Percentiles rank a stretch among this genome's conserved stretches.
phyloP scores from a whole-genome alignment of 2,888 invertebrate species.

The Sarcophaga rosellei region DNA sequence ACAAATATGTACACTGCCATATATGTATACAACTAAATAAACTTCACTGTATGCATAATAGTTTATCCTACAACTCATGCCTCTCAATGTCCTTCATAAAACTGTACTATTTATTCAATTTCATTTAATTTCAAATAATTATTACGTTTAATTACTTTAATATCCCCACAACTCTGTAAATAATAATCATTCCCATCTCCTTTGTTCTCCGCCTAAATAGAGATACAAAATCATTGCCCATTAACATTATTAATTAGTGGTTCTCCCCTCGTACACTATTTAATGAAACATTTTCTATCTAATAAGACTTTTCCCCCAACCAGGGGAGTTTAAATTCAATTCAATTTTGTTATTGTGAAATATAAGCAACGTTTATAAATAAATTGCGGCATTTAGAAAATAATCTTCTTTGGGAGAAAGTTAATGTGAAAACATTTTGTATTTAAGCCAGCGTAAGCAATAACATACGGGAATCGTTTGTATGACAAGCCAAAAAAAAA shows the following conservation, averaged over 20 bases:
- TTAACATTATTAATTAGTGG: neutral
- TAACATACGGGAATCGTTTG: neutral
- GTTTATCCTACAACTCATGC: no score
- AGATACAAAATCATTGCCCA: neutral
- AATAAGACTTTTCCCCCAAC: neutral
- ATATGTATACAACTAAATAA: no score
- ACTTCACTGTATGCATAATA: no score
- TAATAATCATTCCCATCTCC: no score
- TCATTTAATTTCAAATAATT: no score
- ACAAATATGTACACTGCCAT: no score
- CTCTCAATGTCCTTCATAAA: no score
- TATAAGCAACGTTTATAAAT: neutral
- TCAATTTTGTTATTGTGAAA: neutral
- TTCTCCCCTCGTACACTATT: neutral
- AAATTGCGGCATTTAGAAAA: neutral
- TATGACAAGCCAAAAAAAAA: neutral
- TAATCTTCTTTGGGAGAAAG: neutral
- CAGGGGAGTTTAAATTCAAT: no score
- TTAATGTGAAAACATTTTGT: neutral
- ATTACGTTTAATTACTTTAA: no score
- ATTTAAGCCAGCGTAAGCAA: neutral
- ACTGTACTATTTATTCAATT: no score
- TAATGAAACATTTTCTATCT: neutral
- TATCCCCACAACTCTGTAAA: no score
- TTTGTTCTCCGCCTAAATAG: no score